Evolutionary conservation across 2,113 vertebrate genomes (phyloP), one percentile per base, ranked within the genome.

Genomic region (Sylvilagus bachmani): DNA sequence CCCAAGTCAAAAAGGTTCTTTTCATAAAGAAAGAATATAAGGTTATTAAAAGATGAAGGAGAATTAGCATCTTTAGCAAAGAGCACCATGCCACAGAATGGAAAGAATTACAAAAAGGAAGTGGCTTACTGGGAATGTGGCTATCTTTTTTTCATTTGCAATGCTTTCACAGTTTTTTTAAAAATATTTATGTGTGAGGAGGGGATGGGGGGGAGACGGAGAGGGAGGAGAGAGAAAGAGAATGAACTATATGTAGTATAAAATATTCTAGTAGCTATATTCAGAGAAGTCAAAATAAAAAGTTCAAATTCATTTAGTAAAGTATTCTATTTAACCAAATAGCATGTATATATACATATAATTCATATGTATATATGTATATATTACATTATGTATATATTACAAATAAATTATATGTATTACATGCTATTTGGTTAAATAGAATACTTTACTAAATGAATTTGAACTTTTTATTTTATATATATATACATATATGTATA

Each of bases 71-170:
- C 10, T 55, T 74, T 95, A 49, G 10, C 53, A 80, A 17, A 55
- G 38, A 38, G 44, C 24, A 74, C 10, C 12, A 38, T 64, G 75
- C 22, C 69, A 77, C 7, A 62, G 22, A 81, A 77, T 0, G 10
- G 7, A 82, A 90, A 86, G 25, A 53, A 86, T 29, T 8, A 77
- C 67, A 67, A 67, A 96, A 78, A 62, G 7, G 66, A 58, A 62
- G 29, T 49, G 64, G n/a, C 67, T 96, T 33, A 70, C 8, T 87
- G 53, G 74, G 51, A 58, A 10, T 75, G 93, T 49, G 29, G 29
- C 4, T 78, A 31, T 74, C 86, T 85, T 73, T 69, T 31, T 81
- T 78, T 24, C 25, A 78, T 87, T 89, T 44, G 67, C 67, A 91
- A 83, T 77, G 31, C 9, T 4, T 33, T 86, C 10, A 10, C 27